Conservation (phyloP, 1,140 invertebrate species). For the Drosophila melanogaster region Release_6_plus_ISO1_MT NT_033779.5:939501-940000, state of each 20-base stretch:
- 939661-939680: constrained; percentile 13
- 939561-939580: constrained; percentile 40
- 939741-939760: constrained; percentile 48
- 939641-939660: constrained; percentile 80
- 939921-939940: constrained; percentile 76
- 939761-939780: constrained; percentile 74
- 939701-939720: constrained; percentile 31
- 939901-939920: constrained; percentile 59
- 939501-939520: constrained; percentile 21
- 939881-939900: constrained; percentile 16
- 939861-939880: neutral
- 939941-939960: constrained; percentile 83
- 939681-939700: constrained; percentile 68
- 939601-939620: constrained; percentile 37
- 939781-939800: constrained; percentile 80
- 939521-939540: constrained; percentile 5
- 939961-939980: constrained; percentile 35
- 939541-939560: neutral
- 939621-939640: constrained; percentile 69
- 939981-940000: constrained; percentile 4
- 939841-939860: constrained; percentile 2
- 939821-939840: too few relatives aligned
- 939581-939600: constrained; percentile 41
- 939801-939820: constrained; percentile 28
- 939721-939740: constrained; percentile 5